Percentiles rank a stretch among this genome's conserved stretches.
Evolutionary conservation across 1,140 invertebrate genomes (phyloP).

Genomic region (Metaphire vulgaris): DNA sequence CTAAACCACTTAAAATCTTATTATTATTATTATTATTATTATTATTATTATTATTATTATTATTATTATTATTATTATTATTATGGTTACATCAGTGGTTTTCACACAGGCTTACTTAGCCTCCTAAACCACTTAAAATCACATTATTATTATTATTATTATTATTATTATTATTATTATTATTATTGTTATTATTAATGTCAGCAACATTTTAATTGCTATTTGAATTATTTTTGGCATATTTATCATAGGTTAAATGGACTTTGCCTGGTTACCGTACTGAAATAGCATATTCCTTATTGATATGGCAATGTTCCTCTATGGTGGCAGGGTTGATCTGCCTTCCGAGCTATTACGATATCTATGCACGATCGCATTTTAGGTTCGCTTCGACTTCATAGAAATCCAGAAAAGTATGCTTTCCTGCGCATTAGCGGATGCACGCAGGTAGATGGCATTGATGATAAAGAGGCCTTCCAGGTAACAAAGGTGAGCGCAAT

Average conservation of each 20-base stretch:
- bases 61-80: too few relatives aligned
- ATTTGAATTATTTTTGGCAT: not conserved
- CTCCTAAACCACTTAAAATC: too few relatives aligned
- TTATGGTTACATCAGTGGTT: too few relatives aligned
- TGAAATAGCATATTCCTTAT: not conserved
- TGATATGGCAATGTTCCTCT: not conserved
- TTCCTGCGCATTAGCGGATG: constrained; percentile 58
- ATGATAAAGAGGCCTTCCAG: constrained; percentile 65
- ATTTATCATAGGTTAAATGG: not conserved
- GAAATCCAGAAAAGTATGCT: constrained; percentile 68
- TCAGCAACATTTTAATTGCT: constrained; percentile 9
- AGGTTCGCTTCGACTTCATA: constrained; percentile 69
- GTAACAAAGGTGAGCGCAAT: constrained; percentile 53
- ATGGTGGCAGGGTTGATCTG: not conserved
- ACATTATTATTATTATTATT: too few relatives aligned
- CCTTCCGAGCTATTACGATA: not conserved
- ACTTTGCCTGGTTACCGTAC: not conserved
- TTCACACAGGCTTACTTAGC: too few relatives aligned
- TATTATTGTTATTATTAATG: too few relatives aligned
- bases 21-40: too few relatives aligned
- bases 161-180: too few relatives aligned
- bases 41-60: too few relatives aligned
- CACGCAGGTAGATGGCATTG: constrained; percentile 58
- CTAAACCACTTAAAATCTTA: too few relatives aligned
- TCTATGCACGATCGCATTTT: constrained; percentile 30